Base-by-base conservation (phyloP, 2,888 invertebrate genomes). In the Ectropis crepuscularia region DNA sequence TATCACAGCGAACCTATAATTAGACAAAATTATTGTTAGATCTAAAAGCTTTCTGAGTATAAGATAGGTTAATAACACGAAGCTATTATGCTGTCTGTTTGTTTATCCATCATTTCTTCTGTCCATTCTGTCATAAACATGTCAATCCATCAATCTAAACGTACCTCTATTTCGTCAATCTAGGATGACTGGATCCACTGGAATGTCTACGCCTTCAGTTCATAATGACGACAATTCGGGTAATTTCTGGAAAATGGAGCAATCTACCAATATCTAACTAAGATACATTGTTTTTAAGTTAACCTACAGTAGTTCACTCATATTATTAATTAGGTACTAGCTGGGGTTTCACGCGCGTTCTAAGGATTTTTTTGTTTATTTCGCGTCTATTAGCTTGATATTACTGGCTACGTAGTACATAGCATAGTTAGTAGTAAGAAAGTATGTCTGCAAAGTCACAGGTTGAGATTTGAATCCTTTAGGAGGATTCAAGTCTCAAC, bases 81-180 rank as follows among this genome's bases (percentile, higher is more conserved):
- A 58, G 47, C 51, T 50, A 54, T 62, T 53, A 57, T 38, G 4
- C 42, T 47, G 39, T 50, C n/a, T 53, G n/a, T 58, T 58, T 58
- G 54, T 59, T 63, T 63, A 45, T 57, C 39, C 42, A 42, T 28
- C 38, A 46, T 47, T 49, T 61, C 45, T 43, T 53, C 46, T 43
- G 53, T 59, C 43, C 49, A 53, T 41, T 53, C 39, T 8, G 42
- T 59, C 55, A 60, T 64, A 64, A 64, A 64, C 53, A 59, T 64
- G 63, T 59, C 63, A 64, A 59, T 64, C 63, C 37, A 47, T 64
- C 59, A 59, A 55, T 55, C 50, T n/a, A 9, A 59, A 10, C 43
- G 57, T 43, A 38, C 47, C 50, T 12, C 6, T 48, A 43, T 47
- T 47, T 41, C 37, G n/a, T 51, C 50, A 55, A n/a, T 38, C 6